These are phyloP conservation scores for Scaptomyza graminum DNA, from an alignment of 1,140 invertebrate genomes.

Conservation along the genomic window DNA sequence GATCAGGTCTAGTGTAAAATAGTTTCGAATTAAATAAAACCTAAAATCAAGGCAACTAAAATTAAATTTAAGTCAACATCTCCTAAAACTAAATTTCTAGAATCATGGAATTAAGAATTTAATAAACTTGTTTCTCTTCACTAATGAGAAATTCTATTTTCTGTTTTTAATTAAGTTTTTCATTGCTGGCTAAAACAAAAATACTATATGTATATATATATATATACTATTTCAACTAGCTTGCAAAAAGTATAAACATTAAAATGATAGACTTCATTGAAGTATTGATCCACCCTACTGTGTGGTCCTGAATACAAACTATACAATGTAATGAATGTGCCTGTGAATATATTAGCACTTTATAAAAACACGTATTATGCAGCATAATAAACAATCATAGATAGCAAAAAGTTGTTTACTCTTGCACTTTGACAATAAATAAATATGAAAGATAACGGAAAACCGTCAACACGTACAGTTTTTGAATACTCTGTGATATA, in stretches of 20 bases:
- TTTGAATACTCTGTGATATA: conserved; percentile 14
- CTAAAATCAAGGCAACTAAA: background rate
- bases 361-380: conserved; percentile 29
- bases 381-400: conserved; percentile 29
- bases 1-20: background rate
- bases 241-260: too few relatives aligned
- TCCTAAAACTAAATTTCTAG: background rate
- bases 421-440: conserved; percentile 48
- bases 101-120: too few relatives aligned
- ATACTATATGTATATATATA: too few relatives aligned
- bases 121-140: too few relatives aligned
- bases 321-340: too few relatives aligned
- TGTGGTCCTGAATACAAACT: background rate
- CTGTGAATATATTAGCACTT: background rate
- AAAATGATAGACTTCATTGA: background rate
- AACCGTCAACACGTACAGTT: conserved; percentile 34
- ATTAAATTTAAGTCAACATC: background rate
- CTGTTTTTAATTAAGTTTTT: too few relatives aligned
- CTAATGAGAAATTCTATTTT: too few relatives aligned
- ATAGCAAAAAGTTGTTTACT: conserved; percentile 46
- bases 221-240: too few relatives aligned
- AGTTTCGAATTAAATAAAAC: background rate
- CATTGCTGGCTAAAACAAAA: too few relatives aligned
- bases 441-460: conserved; percentile 36
- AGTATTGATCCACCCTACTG: background rate